phyloP scores from a whole-genome alignment of 2,797 vertebrate genomes.

The Schizopygopsis malacanthus region DNA sequence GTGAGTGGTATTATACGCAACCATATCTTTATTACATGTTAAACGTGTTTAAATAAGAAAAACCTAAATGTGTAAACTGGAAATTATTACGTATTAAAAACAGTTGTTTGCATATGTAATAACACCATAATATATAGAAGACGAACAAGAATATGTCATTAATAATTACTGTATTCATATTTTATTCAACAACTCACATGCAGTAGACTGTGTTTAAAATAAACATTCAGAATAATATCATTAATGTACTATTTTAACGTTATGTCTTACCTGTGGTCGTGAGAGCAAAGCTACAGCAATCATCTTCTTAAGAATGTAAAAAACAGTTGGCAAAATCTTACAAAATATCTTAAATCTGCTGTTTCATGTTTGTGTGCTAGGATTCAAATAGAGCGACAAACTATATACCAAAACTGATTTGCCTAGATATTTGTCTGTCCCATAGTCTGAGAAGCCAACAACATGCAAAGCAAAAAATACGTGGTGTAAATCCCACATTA shows the following conservation, averaged over 20 bases:
- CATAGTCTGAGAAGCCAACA: neutral
- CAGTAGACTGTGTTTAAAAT: neutral
- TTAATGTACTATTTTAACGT: neutral
- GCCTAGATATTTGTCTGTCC: slow-evolving; percentile 2
- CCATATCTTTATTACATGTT: too few relatives aligned
- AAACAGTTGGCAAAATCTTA: neutral
- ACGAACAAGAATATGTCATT: neutral
- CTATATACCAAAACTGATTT: slow-evolving; percentile 39
- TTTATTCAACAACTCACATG: neutral
- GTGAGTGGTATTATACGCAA: neutral
- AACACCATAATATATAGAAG: neutral
- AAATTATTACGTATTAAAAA: neutral
- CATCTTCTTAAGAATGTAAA: neutral
- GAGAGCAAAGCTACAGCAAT: neutral
- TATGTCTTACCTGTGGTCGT: slow-evolving; percentile 13
- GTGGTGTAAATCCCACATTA: slow-evolving; percentile 3
- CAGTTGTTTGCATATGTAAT: too few relatives aligned
- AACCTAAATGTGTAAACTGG: neutral
- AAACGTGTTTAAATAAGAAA: neutral
- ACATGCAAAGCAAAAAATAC: slow-evolving; percentile 8
- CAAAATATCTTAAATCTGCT: neutral
- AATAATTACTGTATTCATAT: neutral
- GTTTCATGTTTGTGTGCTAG: slow-evolving; percentile 7
- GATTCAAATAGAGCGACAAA: slow-evolving; percentile 17
- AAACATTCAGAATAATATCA: neutral